Conservation (phyloP, 2,888 invertebrate species). For the Abrostola tripartita region DNA sequence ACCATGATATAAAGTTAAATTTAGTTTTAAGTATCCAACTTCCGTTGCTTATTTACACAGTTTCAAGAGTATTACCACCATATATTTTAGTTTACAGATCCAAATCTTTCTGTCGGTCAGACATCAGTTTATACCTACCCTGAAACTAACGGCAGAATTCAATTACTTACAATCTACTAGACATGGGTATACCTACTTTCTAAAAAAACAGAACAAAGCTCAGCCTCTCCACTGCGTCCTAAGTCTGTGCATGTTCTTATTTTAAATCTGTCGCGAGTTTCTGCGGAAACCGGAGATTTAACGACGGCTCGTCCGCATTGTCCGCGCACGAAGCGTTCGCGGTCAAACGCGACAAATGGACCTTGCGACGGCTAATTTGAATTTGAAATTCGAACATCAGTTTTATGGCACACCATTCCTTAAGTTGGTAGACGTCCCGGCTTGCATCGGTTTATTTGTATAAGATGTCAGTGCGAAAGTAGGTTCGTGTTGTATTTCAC, state of each 20-base stretch:
- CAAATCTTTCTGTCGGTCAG: too few relatives aligned
- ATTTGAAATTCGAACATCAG: slow-evolving; percentile 70
- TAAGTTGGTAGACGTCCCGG: slow-evolving; percentile 50
- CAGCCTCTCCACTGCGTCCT: slow-evolving; percentile 62
- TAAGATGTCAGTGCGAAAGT: slow-evolving; percentile 42
- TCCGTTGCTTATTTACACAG: not conserved
- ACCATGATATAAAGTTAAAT: too few relatives aligned
- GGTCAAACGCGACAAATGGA: slow-evolving; percentile 70
- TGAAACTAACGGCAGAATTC: slow-evolving; percentile 19
- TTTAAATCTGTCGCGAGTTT: slow-evolving; percentile 83
- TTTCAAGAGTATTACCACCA: too few relatives aligned
- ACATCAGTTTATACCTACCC: slow-evolving; percentile 15
- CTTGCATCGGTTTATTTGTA: slow-evolving; percentile 51
- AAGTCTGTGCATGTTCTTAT: slow-evolving; percentile 79
- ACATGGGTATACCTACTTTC: too few relatives aligned
- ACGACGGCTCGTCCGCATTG: slow-evolving; percentile 86
- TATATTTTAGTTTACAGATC: too few relatives aligned
- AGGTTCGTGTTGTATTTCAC: slow-evolving; percentile 1
- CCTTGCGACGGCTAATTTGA: slow-evolving; percentile 81
- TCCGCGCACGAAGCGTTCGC: slow-evolving; percentile 81
- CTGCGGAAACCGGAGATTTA: slow-evolving; percentile 85
- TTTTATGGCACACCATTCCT: slow-evolving; percentile 68
- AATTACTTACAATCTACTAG: slow-evolving; percentile 8
- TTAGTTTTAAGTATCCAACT: not conserved
- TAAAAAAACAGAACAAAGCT: slow-evolving; percentile 23